Percentiles rank a stretch among this genome's conserved stretches.
These are phyloP conservation scores for Morpho helenor DNA, from an alignment of 2,888 invertebrate species.

Conservation along the genomic window DNA sequence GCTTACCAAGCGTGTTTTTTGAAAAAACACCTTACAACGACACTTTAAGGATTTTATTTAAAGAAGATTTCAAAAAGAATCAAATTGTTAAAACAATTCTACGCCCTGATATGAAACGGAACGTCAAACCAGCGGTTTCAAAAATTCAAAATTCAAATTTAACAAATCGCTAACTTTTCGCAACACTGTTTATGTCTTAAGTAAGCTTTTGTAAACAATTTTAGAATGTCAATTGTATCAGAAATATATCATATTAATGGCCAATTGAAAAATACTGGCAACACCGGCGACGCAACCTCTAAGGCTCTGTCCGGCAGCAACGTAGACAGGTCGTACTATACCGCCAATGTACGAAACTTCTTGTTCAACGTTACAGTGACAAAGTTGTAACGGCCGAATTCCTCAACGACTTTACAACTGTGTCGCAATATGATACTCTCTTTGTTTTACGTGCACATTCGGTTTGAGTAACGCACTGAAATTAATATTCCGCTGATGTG, in stretches of 20 bases:
- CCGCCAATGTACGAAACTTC: constrained; percentile 43
- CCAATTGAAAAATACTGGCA: constrained; percentile 41
- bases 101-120: too few species aligned
- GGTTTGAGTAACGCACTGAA: constrained; percentile 32
- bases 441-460: constrained; percentile 40
- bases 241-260: background rate
- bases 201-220: background rate
- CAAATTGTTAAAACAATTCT: background rate
- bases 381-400: constrained; percentile 40
- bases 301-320: constrained; percentile 66
- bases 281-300: constrained; percentile 63
- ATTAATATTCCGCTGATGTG: constrained; percentile 32
- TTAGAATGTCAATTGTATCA: background rate
- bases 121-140: too few species aligned
- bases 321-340: constrained; percentile 52
- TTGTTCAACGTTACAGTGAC: constrained; percentile 26
- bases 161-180: too few species aligned
- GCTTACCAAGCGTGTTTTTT: too few species aligned
- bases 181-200: too few species aligned
- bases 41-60: too few species aligned
- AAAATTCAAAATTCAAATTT: too few species aligned
- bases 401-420: constrained; percentile 42
- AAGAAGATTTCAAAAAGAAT: too few species aligned
- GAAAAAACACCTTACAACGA: too few species aligned
- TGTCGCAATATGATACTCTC: constrained; percentile 41